phyloP scores from a whole-genome alignment of 1,140 invertebrate genomes.

The Littorina saxatilis region DNA sequence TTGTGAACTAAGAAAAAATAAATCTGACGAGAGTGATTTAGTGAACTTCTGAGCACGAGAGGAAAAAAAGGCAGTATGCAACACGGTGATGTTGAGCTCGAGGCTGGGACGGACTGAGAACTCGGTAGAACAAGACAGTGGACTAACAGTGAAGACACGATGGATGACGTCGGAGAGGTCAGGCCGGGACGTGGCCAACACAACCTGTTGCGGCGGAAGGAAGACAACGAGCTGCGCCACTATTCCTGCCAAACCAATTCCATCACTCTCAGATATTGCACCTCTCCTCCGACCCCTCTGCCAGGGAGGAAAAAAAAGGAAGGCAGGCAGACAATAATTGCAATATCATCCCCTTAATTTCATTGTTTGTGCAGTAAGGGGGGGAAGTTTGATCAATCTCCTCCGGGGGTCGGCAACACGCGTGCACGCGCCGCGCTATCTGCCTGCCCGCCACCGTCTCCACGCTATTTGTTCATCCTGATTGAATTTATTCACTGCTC shows the following conservation, averaged over 20 bases:
- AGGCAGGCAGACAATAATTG: conserved; percentile 1
- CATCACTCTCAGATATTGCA: not conserved
- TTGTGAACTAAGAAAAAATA: too few species aligned
- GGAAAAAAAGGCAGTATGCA: too few species aligned
- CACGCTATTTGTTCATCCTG: conserved; percentile 18
- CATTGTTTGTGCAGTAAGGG: conserved; percentile 2
- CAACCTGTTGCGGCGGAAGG: not conserved
- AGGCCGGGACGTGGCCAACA: too few species aligned
- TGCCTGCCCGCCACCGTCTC: not conserved
- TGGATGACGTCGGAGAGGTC: too few species aligned
- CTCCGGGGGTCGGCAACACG: not conserved
- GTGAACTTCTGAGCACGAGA: too few species aligned
- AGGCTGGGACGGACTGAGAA: too few species aligned
- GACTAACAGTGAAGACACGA: too few species aligned
- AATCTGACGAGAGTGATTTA: too few species aligned
- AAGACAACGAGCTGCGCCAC: not conserved
- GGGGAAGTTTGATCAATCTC: conserved; percentile 20
- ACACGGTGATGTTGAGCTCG: too few species aligned
- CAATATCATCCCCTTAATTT: conserved; percentile 33
- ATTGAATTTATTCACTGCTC: conserved; percentile 23
- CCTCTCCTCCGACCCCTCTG: not conserved
- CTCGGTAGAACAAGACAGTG: too few species aligned
- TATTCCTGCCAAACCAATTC: not conserved
- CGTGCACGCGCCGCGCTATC: not conserved
- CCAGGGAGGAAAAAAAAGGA: not conserved